Evolutionary conservation across 2,888 invertebrate genomes (phyloP).

Genomic region (Amphipoea lucens): DNA sequence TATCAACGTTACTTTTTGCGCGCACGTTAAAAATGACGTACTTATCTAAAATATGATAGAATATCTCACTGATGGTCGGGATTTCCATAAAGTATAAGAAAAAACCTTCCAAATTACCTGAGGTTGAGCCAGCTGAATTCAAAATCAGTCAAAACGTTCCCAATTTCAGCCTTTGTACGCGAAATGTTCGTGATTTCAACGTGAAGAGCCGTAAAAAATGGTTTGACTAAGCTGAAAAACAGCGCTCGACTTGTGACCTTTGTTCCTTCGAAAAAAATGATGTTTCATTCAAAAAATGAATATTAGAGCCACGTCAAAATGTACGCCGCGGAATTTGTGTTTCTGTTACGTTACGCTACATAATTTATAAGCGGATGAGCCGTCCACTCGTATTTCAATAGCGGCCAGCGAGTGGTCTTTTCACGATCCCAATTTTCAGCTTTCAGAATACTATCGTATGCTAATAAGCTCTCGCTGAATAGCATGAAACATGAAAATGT

Average conservation of each 20-base stretch:
- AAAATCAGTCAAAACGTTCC: constrained; percentile 60
- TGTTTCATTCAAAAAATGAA: constrained; percentile 64
- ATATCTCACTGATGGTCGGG: constrained; percentile 35
- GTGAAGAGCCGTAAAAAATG: constrained; percentile 48
- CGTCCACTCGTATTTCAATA: constrained; percentile 79
- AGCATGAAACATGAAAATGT: constrained; percentile 70
- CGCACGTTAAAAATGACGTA: constrained; percentile 45
- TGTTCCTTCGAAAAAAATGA: constrained; percentile 57
- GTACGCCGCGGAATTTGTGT: constrained; percentile 70
- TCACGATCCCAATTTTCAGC: constrained; percentile 78
- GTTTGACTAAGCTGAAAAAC: constrained; percentile 55
- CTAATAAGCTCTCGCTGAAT: constrained; percentile 80
- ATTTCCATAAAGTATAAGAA: constrained; percentile 60
- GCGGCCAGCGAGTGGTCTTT: constrained; percentile 73
- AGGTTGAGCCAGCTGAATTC: constrained; percentile 62
- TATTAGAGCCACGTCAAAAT: constrained; percentile 68
- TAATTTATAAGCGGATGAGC: constrained; percentile 83
- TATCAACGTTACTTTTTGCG: constrained; percentile 25
- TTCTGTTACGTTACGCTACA: constrained; percentile 77
- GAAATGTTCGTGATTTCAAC: constrained; percentile 44
- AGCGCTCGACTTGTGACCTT: constrained; percentile 54
- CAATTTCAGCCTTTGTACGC: constrained; percentile 40
- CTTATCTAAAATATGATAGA: constrained; percentile 49
- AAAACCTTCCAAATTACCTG: constrained; percentile 61
- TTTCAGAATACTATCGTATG: constrained; percentile 81